Conservation (phyloP, 2,888 invertebrate species). For the Ennomos erosarius region DNA sequence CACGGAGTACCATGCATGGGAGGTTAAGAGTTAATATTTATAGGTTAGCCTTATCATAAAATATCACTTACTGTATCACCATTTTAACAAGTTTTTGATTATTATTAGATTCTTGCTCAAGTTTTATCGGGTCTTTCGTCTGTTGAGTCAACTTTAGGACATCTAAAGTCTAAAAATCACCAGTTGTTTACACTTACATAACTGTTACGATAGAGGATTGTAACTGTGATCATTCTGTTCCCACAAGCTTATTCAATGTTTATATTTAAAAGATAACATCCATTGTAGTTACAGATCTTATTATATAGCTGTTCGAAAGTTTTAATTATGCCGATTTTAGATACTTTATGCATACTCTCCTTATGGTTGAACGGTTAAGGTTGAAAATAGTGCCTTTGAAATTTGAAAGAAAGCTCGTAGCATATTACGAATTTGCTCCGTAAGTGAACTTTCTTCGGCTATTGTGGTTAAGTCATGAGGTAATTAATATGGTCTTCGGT, state of each 20-base stretch:
- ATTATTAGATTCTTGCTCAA: too few relatives aligned
- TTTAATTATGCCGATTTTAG: constrained; percentile 68
- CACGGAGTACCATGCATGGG: too few relatives aligned
- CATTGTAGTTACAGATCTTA: constrained; percentile 52
- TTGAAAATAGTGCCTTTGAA: constrained; percentile 27
- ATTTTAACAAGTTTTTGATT: too few relatives aligned
- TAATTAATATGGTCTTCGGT: constrained; percentile 58
- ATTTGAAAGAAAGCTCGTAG: constrained; percentile 46
- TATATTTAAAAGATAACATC: constrained; percentile 38
- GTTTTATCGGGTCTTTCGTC: too few relatives aligned
- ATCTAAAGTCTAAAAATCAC: neutral
- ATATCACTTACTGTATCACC: too few relatives aligned
- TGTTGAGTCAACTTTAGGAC: neutral
- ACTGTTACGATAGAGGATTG: constrained; percentile 25
- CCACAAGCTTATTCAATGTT: constrained; percentile 31
- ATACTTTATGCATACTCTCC: constrained; percentile 37
- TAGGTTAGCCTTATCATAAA: too few relatives aligned
- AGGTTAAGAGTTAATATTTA: too few relatives aligned
- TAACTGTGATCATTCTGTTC: constrained; percentile 32
- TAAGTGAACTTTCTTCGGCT: constrained; percentile 70
- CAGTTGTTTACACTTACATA: constrained; percentile 19
- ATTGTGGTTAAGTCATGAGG: constrained; percentile 60
- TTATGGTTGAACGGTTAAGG: constrained; percentile 33
- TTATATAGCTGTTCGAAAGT: constrained; percentile 62
- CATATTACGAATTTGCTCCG: constrained; percentile 66